Evolutionary conservation across 2,888 invertebrate species (phyloP).

Genomic region (Brachypalpus laphriformis): DNA sequence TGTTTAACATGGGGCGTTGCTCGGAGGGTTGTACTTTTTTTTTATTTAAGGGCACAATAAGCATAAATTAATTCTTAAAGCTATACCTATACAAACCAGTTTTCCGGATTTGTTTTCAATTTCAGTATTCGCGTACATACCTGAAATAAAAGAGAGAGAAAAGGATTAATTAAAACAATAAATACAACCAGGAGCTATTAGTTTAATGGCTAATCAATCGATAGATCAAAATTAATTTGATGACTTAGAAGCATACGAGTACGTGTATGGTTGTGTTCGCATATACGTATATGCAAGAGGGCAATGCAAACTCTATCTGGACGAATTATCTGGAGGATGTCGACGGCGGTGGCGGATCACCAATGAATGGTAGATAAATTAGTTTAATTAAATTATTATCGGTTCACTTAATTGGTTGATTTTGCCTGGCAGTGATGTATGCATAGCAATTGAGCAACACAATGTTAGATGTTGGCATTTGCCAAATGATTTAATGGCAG

Average conservation of each 20-base stretch:
- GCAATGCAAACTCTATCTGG: background rate
- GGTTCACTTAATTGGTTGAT: constrained; percentile 49
- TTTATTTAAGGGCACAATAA: constrained; percentile 8
- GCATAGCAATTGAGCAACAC: constrained; percentile 46
- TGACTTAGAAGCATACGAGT: background rate
- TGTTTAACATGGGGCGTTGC: background rate
- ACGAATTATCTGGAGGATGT: background rate
- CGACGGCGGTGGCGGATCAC: background rate
- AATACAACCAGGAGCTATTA: background rate
- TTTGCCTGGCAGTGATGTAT: constrained; percentile 33
- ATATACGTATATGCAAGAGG: background rate
- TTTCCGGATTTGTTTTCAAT: background rate
- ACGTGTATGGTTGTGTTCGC: background rate
- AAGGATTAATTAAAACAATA: background rate
- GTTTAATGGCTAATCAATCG: constrained; percentile 20
- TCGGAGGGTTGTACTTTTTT: background rate
- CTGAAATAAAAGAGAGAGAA: constrained; percentile 20
- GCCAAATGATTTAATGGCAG: constrained; percentile 42
- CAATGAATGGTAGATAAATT: constrained; percentile 30
- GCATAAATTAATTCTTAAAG: constrained; percentile 13
- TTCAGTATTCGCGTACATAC: constrained; percentile 9
- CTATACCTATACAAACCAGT: constrained; percentile 24
- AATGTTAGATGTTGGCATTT: constrained; percentile 27
- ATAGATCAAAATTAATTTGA: constrained; percentile 17
- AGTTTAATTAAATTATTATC: constrained; percentile 53